A percentile compares a stretch with the other conserved stretches of the same genome.
phyloP scores from a whole-genome alignment of 2,888 invertebrate species.

The Tipula lateralis region DNA sequence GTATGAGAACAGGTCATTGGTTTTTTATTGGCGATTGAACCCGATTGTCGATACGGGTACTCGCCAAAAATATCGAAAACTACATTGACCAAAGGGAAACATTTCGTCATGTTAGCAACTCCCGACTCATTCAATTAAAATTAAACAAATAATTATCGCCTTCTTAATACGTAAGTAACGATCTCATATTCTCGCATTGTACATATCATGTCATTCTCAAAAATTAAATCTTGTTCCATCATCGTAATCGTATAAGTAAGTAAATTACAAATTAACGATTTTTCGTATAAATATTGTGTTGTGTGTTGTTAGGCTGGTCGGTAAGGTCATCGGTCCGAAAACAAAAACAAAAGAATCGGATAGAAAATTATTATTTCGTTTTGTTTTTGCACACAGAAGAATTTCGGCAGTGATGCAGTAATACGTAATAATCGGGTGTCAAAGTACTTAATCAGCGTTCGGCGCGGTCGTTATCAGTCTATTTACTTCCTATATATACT shows the following conservation, averaged over 20 bases:
- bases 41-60: no score
- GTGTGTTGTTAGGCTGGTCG: not conserved
- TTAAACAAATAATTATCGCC: not conserved
- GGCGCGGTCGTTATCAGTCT: not conserved
- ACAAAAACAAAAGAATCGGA: not conserved
- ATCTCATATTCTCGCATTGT: not conserved
- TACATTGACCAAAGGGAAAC: no score
- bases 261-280: slow-evolving; percentile 19
- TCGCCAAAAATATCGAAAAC: no score
- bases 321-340: slow-evolving; percentile 19
- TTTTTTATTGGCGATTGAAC: no score
- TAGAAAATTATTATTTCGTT: not conserved
- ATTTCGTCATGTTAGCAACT: no score
- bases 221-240: not conserved
- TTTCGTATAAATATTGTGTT: no score
- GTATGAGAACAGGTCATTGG: no score
- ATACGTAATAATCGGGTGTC: slow-evolving; percentile 19
- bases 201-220: not conserved
- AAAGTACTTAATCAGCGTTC: not conserved
- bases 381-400: not conserved
- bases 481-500: not conserved
- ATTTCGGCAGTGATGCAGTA: not conserved
- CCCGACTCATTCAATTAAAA: no score
- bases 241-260: not conserved
- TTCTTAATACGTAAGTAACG: not conserved